Evolutionary conservation across 2,888 invertebrate genomes (phyloP), one percentile per base, ranked within the genome.

Genomic region (Sclerodermus sp.): DNA sequence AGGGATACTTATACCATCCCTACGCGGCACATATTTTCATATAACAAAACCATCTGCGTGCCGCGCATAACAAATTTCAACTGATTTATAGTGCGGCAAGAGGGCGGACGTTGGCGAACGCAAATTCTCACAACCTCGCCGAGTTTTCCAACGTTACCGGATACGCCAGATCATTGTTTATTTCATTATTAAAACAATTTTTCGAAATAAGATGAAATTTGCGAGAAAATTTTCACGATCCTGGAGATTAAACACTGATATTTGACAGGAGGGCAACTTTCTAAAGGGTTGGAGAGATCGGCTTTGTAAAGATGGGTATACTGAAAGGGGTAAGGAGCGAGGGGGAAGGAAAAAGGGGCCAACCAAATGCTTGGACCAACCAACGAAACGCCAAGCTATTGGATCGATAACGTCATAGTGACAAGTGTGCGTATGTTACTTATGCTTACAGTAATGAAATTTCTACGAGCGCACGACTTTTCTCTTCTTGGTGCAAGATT

Each of bases 31-130:
- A 78, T 78, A 78, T 78, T 78, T 78, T 78, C 77, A 78, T 78
- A 77, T 78, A 78, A 78, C 78, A 77, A 78, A 78, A 78, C 75
- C 78, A 78, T 78, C 78, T 78, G 78, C 76, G 78, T 76, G 76
- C 77, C 70, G 75, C 70, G 76, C 77, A 73, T 77, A 76, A 78
- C 77, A 77, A 78, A 78, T 77, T 77, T 75, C 74, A 67, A 68
- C 76, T 78, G 78, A 78, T 78, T 78, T 78, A 78, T 78, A 73
- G 77, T 64, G 65, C 65, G 62, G 59, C 55, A 48, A 63, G 61
- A 58, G 60, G 57, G 51, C 51, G 55, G 51, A 54, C 60, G 55
- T 45, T 42, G 53, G 51, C 53, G 60, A 54, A 55, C 62, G 62
- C 64, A 55, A 23, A 23, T 23, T 23, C 8, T 23, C 23, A 8